Base-by-base conservation (phyloP, 2,113 vertebrate species). In the Puma concolor region DNA sequence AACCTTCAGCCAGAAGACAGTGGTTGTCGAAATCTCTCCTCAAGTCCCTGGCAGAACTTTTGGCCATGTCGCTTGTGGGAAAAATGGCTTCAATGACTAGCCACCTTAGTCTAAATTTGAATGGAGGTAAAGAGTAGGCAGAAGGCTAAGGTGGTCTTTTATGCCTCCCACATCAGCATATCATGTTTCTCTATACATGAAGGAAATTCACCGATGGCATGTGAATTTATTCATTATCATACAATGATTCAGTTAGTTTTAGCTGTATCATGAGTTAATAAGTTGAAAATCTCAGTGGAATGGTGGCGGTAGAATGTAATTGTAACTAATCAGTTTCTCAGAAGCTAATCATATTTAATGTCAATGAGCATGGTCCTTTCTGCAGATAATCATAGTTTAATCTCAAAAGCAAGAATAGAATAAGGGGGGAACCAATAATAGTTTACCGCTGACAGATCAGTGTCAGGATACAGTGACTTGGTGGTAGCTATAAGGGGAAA, bases 321-420 rank as follows among this genome's bases (percentile, higher is more conserved):
- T 86, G 17, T 77, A 87, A 63, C 54, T 94, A 88, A 71, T 88
- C 41, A 60, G 19, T 67, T 88, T 95, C 77, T 44, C 44, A 93
- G 67, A 96, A 82, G 84, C 44, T 36, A 81, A 88, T 92, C 27
- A 31, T 74, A 86, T 76, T 97, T 86, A 72, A 74, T 69, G 29
- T 89, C 81, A 89, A 44, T 86, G 33, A 89, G 23, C 52, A 33
- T 81, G 48, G 31, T 7, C 31, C 33, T 63, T 80, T 92, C 64
- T 69, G 12, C 9, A 92, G 23, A 60, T 54, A 90, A 77, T 85
- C 44, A 72, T 84, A 29, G 44, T 97, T 97, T 95, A 93, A 83
- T 89, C 91, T 89, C 31, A 93, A 91, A 97, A 96, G 52, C 76
- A 29, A 64, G 27, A 83, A 36, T 93, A 95, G 81, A 93, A 86